Percentiles rank a stretch among this genome's conserved stretches.
Conservation (phyloP, 2,797 vertebrate species). For the Podargus strigoides region DNA sequence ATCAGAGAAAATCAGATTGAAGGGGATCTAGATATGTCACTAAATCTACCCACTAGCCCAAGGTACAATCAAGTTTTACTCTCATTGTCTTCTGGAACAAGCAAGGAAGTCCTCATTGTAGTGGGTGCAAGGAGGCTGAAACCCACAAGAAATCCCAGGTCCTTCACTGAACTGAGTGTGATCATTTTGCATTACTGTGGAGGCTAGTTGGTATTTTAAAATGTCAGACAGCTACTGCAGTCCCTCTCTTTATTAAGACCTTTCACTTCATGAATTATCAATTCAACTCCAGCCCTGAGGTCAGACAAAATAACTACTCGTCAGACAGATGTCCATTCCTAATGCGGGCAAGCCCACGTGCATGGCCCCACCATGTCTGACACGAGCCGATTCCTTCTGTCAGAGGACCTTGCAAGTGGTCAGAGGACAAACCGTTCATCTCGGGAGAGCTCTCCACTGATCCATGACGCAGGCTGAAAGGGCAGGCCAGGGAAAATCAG, state of each 20-base stretch:
- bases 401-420: not conserved
- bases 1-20: not conserved
- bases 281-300: not conserved
- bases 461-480: not conserved
- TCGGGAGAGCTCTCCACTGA: not conserved
- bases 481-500: not conserved
- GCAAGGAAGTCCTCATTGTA: not conserved
- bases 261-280: not conserved
- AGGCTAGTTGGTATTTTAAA: not conserved
- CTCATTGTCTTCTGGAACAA: not conserved
- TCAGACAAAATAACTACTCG: not conserved
- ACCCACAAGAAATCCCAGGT: not conserved
- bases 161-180: not conserved
- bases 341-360: fast-evolving
- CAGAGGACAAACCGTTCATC: not conserved
- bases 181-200: not conserved
- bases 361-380: not conserved
- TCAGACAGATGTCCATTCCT: not conserved
- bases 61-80: not conserved
- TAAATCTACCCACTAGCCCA: not conserved
- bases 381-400: not conserved
- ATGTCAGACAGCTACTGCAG: not conserved
- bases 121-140: not conserved
- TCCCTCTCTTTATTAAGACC: not conserved
- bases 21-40: not conserved